Base-by-base conservation (phyloP, 2,888 invertebrate genomes). In the Eupeodes latifasciatus region DNA sequence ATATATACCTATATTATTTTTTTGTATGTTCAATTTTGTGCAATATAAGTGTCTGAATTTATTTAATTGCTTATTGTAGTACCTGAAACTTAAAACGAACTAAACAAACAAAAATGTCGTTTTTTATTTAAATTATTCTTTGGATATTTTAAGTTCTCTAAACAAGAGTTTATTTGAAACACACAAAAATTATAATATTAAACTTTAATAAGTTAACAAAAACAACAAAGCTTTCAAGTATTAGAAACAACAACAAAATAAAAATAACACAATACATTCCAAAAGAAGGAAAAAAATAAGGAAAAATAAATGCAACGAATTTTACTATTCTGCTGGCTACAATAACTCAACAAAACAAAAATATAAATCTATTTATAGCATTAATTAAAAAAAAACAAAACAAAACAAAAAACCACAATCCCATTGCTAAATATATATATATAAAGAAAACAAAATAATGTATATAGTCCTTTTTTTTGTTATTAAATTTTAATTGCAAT, bases 61-160 rank as follows among this genome's bases (percentile, higher is more conserved):
- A 71, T 77, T 85, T 71, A 81, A 78, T 81, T 87, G 84, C 87
- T 84, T 85, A 74, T 88, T 75, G 85, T 85, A 81, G 88, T 85
- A 88, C 88, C 88, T 88, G 88, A 88, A 66, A 78, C 51, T 72
- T 7, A 72, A 78, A 57, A 49, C n/a, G 62, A 47, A 80, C 51
- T 61, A 59, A 79, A 59, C 34, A 72, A 74, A 78, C 47, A 67
- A 66, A 27, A 62, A 16, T 44, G 44, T 80, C 66, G n/a, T 9
- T 61, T 81, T 47, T 61, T 27, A 27, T 27, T 27, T 27, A 27
- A 27, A 27, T 27, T 27, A 27, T 27, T 72, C 40, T 53, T 67
- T 34, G 47, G 16, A 19, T 47, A 12, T 53, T 53, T 61, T 34
- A 51, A 19, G n/a, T 66, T 74, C 16, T 62, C 40, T 64, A 55